Conservation (phyloP, 2,797 vertebrate genomes). For the Coregonus sp. region DNA sequence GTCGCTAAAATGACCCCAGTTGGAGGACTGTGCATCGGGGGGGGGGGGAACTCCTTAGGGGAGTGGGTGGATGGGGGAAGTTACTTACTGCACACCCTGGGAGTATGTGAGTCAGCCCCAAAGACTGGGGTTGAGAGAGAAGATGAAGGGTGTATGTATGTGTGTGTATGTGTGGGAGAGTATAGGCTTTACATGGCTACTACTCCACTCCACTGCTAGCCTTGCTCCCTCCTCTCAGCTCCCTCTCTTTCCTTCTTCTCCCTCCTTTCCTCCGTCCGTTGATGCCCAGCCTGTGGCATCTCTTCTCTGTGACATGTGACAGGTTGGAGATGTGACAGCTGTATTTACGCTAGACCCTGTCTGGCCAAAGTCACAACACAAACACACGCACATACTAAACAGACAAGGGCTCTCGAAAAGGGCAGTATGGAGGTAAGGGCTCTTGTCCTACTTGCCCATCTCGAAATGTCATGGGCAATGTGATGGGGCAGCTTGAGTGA, state of each 20-base stretch:
- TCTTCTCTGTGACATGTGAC: slow-evolving; percentile 70
- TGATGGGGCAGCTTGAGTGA: slow-evolving; percentile 69
- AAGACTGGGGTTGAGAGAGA: slow-evolving; percentile 57
- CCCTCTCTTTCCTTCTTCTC: slow-evolving; percentile 17
- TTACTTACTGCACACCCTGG: slow-evolving; percentile 57
- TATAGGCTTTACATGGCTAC: slow-evolving; percentile 52
- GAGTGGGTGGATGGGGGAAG: slow-evolving; percentile 47
- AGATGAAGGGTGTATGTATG: slow-evolving; percentile 30
- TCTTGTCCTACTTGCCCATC: slow-evolving; percentile 69
- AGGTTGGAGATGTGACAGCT: slow-evolving; percentile 79
- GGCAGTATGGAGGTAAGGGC: slow-evolving; percentile 60
- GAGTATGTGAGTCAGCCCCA: slow-evolving; percentile 67
- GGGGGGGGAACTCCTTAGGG: neutral
- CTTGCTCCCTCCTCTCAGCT: slow-evolving; percentile 5
- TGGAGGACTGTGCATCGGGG: slow-evolving; percentile 47
- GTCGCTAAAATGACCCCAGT: slow-evolving; percentile 55
- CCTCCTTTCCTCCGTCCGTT: slow-evolving; percentile 63
- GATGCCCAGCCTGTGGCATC: slow-evolving; percentile 63
- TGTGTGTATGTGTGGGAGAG: slow-evolving; percentile 18
- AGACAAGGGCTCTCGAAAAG: slow-evolving; percentile 63
- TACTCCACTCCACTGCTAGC: slow-evolving; percentile 21
- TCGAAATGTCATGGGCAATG: slow-evolving; percentile 75
- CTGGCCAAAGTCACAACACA: slow-evolving; percentile 71
- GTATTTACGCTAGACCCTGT: slow-evolving; percentile 75
- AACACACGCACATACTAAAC: slow-evolving; percentile 16